Conservation (phyloP, 1,140 invertebrate species). For the Zaprionus gabonicus region DNA sequence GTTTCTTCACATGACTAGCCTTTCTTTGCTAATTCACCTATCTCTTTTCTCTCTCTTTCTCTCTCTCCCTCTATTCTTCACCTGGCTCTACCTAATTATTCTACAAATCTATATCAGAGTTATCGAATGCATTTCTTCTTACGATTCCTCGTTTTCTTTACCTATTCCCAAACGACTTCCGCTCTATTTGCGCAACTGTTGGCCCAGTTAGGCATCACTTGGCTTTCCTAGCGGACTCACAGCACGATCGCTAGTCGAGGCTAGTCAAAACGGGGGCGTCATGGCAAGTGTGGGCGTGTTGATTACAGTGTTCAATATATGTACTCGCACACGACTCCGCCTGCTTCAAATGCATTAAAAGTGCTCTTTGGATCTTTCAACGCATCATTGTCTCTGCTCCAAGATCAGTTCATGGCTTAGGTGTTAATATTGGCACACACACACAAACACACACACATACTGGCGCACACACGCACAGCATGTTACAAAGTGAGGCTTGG, state of each 20-base stretch:
- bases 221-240: constrained; percentile 20
- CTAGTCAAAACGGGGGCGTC: constrained; percentile 43
- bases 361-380: constrained; percentile 45
- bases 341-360: constrained; percentile 53
- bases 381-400: constrained; percentile 36
- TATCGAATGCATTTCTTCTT: background rate
- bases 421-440: constrained; percentile 55
- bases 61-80: constrained; percentile 11
- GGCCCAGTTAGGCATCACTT: constrained; percentile 55
- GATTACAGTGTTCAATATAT: constrained; percentile 47
- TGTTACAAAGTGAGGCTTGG: constrained; percentile 43
- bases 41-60: constrained; percentile 73
- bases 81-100: background rate
- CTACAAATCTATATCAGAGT: background rate
- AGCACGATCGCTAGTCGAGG: constrained; percentile 33
- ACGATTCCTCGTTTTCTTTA: constrained; percentile 26
- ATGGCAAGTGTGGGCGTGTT: constrained; percentile 50
- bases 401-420: constrained; percentile 40
- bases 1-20: background rate
- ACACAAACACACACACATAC: constrained; percentile 4
- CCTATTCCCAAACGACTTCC: constrained; percentile 66
- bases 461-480: constrained; percentile 15
- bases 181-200: constrained; percentile 70
- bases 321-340: constrained; percentile 25
- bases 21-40: constrained; percentile 39